Conservation (phyloP, 2,797 vertebrate species). For the Merluccius polli region DNA sequence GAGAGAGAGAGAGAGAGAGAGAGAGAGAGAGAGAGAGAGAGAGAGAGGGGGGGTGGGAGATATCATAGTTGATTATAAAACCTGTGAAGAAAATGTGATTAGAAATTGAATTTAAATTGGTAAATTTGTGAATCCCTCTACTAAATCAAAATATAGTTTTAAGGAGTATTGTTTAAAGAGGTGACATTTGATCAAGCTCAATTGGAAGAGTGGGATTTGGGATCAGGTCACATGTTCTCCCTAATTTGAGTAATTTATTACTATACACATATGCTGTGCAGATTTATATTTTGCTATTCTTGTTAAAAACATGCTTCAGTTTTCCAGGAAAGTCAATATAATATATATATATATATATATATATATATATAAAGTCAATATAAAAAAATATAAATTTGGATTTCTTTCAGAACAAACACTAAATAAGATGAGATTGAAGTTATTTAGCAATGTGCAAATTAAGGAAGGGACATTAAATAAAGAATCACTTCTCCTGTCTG, state of each 20-base stretch:
- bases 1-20: not conserved
- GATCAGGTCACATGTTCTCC: not conserved
- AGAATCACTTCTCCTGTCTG: not conserved
- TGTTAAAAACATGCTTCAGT: not conserved
- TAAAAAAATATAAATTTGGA: not conserved
- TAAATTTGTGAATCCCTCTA: not conserved
- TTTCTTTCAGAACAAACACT: not conserved
- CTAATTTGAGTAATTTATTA: not conserved
- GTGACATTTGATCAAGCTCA: not conserved
- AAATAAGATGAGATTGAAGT: not conserved
- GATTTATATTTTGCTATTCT: not conserved
- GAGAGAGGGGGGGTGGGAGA: conserved; percentile 4
- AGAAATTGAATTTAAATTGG: not conserved
- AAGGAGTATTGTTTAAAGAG: not conserved
- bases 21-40: not conserved
- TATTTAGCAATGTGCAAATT: not conserved
- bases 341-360: no score
- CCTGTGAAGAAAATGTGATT: not conserved
- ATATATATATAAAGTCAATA: no score
- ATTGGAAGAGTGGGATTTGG: not conserved
- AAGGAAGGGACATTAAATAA: not conserved
- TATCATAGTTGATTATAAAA: conserved; percentile 29
- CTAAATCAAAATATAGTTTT: conserved; percentile 5
- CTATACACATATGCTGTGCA: not conserved
- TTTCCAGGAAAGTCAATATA: no score